Evolutionary conservation across 2,113 vertebrate species (phyloP).

Genomic region (Campylorhamphus procurvoides): DNA sequence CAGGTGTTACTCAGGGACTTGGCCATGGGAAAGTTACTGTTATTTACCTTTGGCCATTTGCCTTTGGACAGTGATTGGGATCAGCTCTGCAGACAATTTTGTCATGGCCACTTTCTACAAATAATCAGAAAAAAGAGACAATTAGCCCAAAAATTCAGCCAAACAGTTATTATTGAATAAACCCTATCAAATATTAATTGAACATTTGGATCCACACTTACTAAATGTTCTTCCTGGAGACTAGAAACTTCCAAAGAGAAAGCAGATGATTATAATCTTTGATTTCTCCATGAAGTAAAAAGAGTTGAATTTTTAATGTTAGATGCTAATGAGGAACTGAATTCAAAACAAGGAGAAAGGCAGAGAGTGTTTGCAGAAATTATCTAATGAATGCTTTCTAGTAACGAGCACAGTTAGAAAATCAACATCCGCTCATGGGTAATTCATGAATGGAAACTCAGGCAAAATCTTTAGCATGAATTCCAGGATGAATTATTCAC

Average conservation of each 20-base stretch:
- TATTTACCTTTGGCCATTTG: too few relatives aligned
- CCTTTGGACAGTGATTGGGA: too few relatives aligned
- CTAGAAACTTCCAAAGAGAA: neutral
- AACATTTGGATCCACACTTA: neutral
- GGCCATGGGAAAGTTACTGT: too few relatives aligned
- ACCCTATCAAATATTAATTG: too few relatives aligned
- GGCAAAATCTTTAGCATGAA: neutral
- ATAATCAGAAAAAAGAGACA: too few relatives aligned
- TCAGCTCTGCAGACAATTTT: too few relatives aligned
- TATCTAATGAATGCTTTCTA: neutral
- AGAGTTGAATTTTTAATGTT: neutral
- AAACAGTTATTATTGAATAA: too few relatives aligned
- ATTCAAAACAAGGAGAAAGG: neutral
- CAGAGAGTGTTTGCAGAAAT: neutral
- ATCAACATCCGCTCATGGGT: constrained; percentile 2
- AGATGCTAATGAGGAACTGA: neutral
- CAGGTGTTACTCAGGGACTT: too few relatives aligned
- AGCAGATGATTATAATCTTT: too few relatives aligned
- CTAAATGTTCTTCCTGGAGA: neutral
- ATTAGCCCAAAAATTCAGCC: too few relatives aligned
- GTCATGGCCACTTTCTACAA: too few relatives aligned
- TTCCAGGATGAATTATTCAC: constrained; percentile 11
- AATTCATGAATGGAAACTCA: neutral
- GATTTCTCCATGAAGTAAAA: neutral
- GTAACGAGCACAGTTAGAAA: neutral